Evolutionary conservation across 2,888 invertebrate species (phyloP), one percentile per base, ranked within the genome.

Genomic region (Amphipoea oculea): DNA sequence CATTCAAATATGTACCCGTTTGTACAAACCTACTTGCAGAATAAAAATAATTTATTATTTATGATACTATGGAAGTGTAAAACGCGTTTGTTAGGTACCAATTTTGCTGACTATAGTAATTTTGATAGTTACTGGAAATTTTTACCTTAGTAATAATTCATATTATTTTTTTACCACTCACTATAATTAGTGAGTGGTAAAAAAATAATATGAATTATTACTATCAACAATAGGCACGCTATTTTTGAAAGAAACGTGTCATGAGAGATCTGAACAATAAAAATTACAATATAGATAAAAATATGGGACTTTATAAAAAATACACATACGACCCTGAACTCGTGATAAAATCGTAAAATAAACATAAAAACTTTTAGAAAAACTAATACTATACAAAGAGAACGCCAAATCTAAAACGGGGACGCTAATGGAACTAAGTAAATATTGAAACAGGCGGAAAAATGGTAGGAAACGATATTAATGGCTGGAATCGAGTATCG

Each of bases 381-480:
- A 77, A 69, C 42, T 77, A 79, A 75, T 66, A 45, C 48, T 63
- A 69, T 0, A 79, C 67, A 83, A 79, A 76, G 60, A 54, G 20
- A 76, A 82, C 74, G 66, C 62, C 67, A 83, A 81, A 82, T 75
- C 81, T 72, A 81, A 86, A 89, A 81, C 72, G 73, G 71, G 73
- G 83, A 81, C 81, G 85, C 82, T 87, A 90, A 89, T 88, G 84
- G 83, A 86, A 89, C 89, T 89, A 89, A 80, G 82, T 88, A 90
- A 91, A 90, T 89, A 89, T 89, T 89, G 87, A 79, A 87, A 86
- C 88, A 88, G 82, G 78, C 83, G 81, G 84, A 85, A 90, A 92
- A 93, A 90, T 89, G 87, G 85, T 86, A 86, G 87, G 81, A 91
- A 90, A 90, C 85, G 83, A 89, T 91, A 90, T 90, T 89, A 91